phyloP scores from a whole-genome alignment of 2,888 invertebrate genomes.

The Netelia fuscicornis region DNA sequence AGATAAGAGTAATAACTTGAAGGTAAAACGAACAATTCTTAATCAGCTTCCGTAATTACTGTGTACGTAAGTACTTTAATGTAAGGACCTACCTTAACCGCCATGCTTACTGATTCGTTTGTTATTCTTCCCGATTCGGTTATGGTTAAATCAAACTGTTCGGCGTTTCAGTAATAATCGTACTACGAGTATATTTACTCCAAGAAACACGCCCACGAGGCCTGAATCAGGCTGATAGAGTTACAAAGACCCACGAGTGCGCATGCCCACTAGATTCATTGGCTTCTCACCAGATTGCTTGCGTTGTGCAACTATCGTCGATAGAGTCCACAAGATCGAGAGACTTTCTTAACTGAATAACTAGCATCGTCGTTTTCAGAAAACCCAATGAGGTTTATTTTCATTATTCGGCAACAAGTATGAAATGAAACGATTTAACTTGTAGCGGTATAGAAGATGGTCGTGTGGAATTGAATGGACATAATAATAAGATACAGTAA shows the following conservation, averaged over 20 bases:
- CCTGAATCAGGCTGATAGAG: conserved; percentile 24
- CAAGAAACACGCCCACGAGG: conserved; percentile 43
- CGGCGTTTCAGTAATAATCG: conserved; percentile 13
- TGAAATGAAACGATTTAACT: conserved; percentile 32
- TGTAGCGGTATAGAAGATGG: conserved; percentile 1
- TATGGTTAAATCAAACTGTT: not conserved
- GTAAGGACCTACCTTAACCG: not conserved
- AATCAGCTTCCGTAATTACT: not conserved
- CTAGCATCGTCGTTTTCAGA: conserved; percentile 26
- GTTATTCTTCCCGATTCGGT: conserved; percentile 8
- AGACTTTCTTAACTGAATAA: conserved; percentile 61
- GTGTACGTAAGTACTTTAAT: not conserved
- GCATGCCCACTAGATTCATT: conserved; percentile 56
- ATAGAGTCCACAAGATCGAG: conserved; percentile 63
- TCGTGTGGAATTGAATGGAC: conserved; percentile 27
- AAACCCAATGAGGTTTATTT: conserved; percentile 18
- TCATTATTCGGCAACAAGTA: conserved; percentile 26
- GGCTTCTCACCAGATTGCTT: conserved; percentile 34
- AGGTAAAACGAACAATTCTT: not conserved
- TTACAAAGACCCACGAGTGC: conserved; percentile 33
- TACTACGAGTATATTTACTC: conserved; percentile 5
- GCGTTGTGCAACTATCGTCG: conserved; percentile 64
- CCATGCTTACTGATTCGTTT: not conserved
- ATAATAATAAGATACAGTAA: not conserved
- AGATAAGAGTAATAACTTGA: too few relatives aligned